Conservation (phyloP, 1,140 invertebrate species). For the Diabrotica virgifera region DNA sequence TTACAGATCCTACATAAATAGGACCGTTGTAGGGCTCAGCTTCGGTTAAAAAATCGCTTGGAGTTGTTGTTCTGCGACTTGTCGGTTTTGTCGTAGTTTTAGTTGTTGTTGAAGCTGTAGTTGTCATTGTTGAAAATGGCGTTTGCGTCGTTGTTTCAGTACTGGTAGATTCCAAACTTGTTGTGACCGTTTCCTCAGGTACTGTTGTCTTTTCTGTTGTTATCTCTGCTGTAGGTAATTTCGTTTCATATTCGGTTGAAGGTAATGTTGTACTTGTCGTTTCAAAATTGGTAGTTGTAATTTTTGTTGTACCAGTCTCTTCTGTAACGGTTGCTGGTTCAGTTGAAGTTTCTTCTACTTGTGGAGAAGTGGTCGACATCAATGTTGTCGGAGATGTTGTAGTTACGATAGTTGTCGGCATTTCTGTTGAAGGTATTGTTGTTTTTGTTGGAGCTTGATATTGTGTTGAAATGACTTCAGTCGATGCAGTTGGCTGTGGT, state of each 20-base stretch:
- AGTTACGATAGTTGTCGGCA: background rate
- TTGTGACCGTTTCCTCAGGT: background rate
- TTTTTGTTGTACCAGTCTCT: conserved; percentile 15
- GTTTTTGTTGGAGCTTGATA: background rate
- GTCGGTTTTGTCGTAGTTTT: background rate
- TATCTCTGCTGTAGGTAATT: conserved; percentile 17
- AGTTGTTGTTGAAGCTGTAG: background rate
- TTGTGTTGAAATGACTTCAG: background rate
- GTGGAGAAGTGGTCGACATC: background rate
- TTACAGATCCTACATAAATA: conserved; percentile 19
- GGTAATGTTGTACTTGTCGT: background rate
- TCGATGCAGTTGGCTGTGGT: background rate
- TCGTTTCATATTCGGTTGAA: background rate
- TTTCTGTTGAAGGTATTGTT: background rate
- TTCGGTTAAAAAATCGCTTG: conserved; percentile 26
- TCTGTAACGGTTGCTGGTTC: no score
- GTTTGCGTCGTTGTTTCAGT: no score
- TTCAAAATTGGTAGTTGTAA: conserved; percentile 15
- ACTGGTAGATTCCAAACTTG: background rate
- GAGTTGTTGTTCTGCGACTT: conserved; percentile 6
- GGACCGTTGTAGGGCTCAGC: conserved; percentile 13
- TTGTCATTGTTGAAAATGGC: conserved; percentile 12
- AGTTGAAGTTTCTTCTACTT: no score
- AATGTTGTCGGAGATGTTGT: background rate
- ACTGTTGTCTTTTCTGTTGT: conserved; percentile 14